phyloP scores from a whole-genome alignment of 2,888 invertebrate genomes.

The Ophion ventricosus region DNA sequence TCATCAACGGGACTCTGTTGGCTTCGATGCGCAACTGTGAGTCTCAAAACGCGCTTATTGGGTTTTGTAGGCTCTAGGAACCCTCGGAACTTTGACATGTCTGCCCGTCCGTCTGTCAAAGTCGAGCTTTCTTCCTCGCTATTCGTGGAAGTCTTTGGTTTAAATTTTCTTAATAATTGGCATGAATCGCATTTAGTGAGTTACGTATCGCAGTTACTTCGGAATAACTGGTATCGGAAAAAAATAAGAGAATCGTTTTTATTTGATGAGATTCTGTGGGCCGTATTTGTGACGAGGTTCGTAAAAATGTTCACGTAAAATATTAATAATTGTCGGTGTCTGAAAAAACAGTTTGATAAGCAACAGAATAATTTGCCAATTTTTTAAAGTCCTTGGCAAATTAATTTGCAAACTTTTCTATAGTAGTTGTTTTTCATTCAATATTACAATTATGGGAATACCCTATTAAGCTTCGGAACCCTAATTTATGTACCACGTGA shows the following conservation, averaged over 20 bases:
- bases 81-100: neutral
- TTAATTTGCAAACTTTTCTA: no score
- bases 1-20: slow-evolving; percentile 22
- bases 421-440: no score
- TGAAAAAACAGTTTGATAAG: neutral
- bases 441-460: no score
- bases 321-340: neutral
- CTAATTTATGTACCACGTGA: no score
- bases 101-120: neutral
- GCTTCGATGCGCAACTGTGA: slow-evolving; percentile 6
- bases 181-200: no score
- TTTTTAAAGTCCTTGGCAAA: no score
- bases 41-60: slow-evolving; percentile 28
- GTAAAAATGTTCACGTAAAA: neutral
- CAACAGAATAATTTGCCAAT: neutral
- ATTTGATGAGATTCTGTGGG: no score
- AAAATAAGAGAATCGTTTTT: no score
- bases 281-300: no score
- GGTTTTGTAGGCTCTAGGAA: neutral
- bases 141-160: neutral
- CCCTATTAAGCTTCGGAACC: no score
- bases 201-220: no score
- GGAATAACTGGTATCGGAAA: no score
- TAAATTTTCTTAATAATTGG: neutral
- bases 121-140: neutral